Evolutionary conservation across 2,113 vertebrate species (phyloP), one percentile per base, ranked within the genome.

Genomic region (Amphilophus citrinellus): DNA sequence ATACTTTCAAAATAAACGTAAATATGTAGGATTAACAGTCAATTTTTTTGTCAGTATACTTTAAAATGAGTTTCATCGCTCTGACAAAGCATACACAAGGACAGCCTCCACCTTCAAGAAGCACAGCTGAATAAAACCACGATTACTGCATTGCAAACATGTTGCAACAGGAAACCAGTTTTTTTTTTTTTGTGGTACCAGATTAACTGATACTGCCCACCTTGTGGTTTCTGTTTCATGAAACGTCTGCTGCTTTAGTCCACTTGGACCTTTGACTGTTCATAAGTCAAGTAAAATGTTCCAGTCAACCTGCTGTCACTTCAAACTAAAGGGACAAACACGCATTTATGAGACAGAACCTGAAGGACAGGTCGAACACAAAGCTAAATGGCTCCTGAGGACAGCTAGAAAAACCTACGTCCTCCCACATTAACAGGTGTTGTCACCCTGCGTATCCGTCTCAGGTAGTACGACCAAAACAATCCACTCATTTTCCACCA

Each of bases 301-400:
- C 35, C 35, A 37, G 7, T 37, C 35, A 37, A 1, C 35, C 27
- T 56, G 27, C 27, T 11, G 4, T 32, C 27, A 73, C 50, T 47
- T 47, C 14, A 78, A 30, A 20, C 24, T 2, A 3, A 44, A 20
- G 2, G 22, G 39, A 79, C 37, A 87, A 73, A 15, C 1, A 3
- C 4, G 13, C 24, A 22, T 77, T 63, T 0, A 1, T 65, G 44
- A 73, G 42, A 5, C 53, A 63, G 63, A 92, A 90, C 93, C 80
- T 14, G 89, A 90, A 8, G 0, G 13, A 93, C 95, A 7, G 82
- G 93, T 94, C 84, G 10, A 27, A 80, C 90, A 80, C 90, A 17
- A 87, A 58, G 10, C 24, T 18, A 9, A 80, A 73, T 47, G 1
- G 20, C 76, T 76, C 53, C 30, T 18, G 2, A 78, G 57, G 2